Conservation (phyloP, 1,140 invertebrate species). For the Scaptomyza hsui region DNA sequence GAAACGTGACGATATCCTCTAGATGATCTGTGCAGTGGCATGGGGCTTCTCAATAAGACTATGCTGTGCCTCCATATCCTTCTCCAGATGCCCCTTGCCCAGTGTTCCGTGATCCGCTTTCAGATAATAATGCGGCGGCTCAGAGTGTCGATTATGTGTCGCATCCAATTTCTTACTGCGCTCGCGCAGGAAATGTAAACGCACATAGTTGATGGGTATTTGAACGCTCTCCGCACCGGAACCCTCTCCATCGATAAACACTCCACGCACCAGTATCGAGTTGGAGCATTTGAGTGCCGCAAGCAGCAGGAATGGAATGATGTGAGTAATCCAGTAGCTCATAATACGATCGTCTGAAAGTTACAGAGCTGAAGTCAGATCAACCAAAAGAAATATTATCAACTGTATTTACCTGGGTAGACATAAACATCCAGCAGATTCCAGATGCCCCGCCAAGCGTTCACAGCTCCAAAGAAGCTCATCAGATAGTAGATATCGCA, state of each 20-base stretch:
- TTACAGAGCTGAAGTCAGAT: not conserved
- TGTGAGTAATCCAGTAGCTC: constrained; percentile 91
- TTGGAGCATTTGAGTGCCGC: constrained; percentile 93
- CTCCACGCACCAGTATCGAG: constrained; percentile 91
- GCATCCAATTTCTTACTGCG: constrained; percentile 85
- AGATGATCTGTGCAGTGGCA: constrained; percentile 60
- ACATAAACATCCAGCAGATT: constrained; percentile 91
- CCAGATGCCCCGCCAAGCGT: constrained; percentile 95
- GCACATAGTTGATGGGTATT: constrained; percentile 92
- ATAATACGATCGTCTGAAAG: constrained; percentile 87
- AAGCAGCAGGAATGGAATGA: constrained; percentile 89
- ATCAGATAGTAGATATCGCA: constrained; percentile 91
- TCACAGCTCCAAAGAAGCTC: constrained; percentile 92
- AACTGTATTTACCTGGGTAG: constrained; percentile 87
- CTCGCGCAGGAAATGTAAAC: constrained; percentile 89
- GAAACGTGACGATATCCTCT: constrained; percentile 4
- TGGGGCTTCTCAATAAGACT: constrained; percentile 71
- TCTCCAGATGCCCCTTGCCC: constrained; percentile 45
- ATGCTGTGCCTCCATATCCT: constrained; percentile 75
- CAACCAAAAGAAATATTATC: too few relatives aligned
- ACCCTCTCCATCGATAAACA: constrained; percentile 93
- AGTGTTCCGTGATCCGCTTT: constrained; percentile 58
- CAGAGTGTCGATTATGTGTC: constrained; percentile 6
- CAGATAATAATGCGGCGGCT: constrained; percentile 57
- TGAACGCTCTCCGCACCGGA: constrained; percentile 91